phyloP scores from a whole-genome alignment of 2,113 vertebrate species.

The Rhinogobius similis region DNA sequence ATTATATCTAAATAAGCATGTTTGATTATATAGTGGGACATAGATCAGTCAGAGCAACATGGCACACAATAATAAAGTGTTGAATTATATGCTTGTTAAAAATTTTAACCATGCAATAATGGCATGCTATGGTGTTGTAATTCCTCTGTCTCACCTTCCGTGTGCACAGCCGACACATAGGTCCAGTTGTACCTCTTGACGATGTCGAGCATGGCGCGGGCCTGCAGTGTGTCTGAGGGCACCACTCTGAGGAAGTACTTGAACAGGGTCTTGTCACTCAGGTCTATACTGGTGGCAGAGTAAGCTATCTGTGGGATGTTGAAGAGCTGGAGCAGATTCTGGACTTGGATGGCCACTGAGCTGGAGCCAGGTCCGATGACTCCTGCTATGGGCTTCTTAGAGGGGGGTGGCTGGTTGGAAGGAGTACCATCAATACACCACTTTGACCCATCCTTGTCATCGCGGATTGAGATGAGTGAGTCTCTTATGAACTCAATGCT shows the following conservation, averaged over 20 bases:
- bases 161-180: constrained; percentile 97
- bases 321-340: constrained; percentile 96
- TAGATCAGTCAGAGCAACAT: too few relatives aligned
- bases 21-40: neutral
- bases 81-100: neutral
- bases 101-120: neutral
- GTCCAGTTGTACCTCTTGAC: constrained; percentile 99
- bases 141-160: constrained; percentile 86
- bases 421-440: constrained; percentile 90
- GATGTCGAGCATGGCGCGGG: constrained; percentile 95
- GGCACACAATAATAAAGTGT: too few relatives aligned
- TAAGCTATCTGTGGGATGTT: constrained; percentile 99
- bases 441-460: constrained; percentile 90
- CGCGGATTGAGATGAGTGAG: constrained; percentile 95
- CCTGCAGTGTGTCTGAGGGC: constrained; percentile 94
- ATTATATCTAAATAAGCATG: neutral
- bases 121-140: too few relatives aligned
- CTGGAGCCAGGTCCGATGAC: constrained; percentile 98
- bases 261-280: constrained; percentile 97
- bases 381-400: constrained; percentile 95
- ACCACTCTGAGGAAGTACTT: constrained; percentile 98
- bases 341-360: constrained; percentile 98
- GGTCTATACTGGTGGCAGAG: constrained; percentile 96
- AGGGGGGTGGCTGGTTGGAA: constrained; percentile 78
- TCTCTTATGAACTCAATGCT: constrained; percentile 99